phyloP scores from a whole-genome alignment of 2,113 vertebrate genomes.

The Egretta garzetta region DNA sequence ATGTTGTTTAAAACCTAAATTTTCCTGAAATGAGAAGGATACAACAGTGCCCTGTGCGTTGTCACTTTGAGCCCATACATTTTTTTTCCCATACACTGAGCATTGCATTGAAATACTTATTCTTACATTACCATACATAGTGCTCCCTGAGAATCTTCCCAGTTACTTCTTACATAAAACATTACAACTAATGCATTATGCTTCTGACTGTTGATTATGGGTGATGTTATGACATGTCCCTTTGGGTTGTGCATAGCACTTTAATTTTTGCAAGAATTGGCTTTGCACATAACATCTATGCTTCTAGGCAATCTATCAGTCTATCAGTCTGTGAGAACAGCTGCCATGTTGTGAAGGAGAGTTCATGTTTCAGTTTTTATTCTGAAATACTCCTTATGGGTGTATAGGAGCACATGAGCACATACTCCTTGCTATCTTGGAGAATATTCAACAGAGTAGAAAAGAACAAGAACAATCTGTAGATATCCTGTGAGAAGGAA shows the following conservation, averaged over 20 bases:
- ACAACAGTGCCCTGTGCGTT: not conserved
- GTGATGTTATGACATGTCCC: not conserved
- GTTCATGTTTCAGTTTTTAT: not conserved
- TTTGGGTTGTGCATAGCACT: not conserved
- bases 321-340: not conserved
- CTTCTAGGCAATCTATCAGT: not conserved
- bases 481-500: not conserved
- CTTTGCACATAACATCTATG: not conserved
- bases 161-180: not conserved
- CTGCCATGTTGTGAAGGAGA: not conserved
- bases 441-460: not conserved
- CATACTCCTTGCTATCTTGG: not conserved
- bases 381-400: not conserved
- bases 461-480: not conserved
- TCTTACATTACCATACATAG: not conserved
- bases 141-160: not conserved
- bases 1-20: not conserved
- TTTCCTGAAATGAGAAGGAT: not conserved
- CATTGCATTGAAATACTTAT: not conserved
- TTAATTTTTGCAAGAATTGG: not conserved
- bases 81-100: not conserved
- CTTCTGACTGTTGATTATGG: not conserved
- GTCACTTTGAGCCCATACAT: not conserved
- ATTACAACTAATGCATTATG: not conserved
- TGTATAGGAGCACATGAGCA: not conserved